phyloP scores from a whole-genome alignment of 2,888 invertebrate species.

The Phyto melanocephala region DNA sequence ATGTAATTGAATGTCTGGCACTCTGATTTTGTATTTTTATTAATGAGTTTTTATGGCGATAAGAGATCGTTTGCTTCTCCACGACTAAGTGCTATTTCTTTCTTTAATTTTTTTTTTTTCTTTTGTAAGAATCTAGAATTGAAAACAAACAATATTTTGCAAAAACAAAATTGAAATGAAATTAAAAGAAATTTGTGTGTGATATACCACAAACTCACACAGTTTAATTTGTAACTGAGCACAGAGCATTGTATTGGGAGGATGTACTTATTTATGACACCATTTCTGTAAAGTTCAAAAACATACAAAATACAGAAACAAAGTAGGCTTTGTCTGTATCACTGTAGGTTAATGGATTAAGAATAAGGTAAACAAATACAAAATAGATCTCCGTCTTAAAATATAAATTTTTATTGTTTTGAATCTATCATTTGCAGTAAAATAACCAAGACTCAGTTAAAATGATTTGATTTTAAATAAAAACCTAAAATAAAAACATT shows the following conservation, averaged over 20 bases:
- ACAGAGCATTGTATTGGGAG: conserved; percentile 34
- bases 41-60: conserved; percentile 47
- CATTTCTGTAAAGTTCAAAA: background rate
- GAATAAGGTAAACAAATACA: too few species aligned
- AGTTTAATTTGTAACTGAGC: conserved; percentile 25
- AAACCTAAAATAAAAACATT: too few species aligned
- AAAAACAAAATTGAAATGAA: conserved; percentile 19
- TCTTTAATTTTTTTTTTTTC: background rate
- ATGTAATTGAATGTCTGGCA: conserved; percentile 48
- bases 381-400: too few species aligned
- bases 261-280: conserved; percentile 5
- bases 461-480: too few species aligned
- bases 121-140: conserved; percentile 24
- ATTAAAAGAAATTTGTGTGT: conserved; percentile 3
- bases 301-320: too few species aligned
- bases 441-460: too few species aligned
- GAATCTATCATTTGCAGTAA: too few species aligned
- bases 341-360: too few species aligned
- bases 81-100: background rate
- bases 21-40: conserved; percentile 55
- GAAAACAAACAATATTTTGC: conserved; percentile 12
- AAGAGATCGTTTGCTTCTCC: conserved; percentile 55
- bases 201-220: conserved; percentile 28
- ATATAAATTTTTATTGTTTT: too few species aligned
- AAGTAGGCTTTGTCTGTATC: too few species aligned